Evolutionary conservation across 2,888 invertebrate genomes (phyloP), one percentile per base, ranked within the genome.

Genomic region (Orthosia gothica): DNA sequence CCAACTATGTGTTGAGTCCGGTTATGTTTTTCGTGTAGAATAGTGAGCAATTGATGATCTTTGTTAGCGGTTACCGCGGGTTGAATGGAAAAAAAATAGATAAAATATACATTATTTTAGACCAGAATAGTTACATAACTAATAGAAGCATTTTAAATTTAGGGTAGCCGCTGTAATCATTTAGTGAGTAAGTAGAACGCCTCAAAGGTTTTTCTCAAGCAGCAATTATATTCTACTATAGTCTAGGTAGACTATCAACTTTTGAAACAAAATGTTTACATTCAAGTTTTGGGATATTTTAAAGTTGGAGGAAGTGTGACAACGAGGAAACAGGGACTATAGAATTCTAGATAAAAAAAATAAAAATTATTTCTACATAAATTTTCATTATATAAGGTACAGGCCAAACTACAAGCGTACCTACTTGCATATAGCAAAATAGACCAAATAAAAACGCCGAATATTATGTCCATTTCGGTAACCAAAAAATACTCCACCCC

Each of bases 1-100:
- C 71, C 45, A 76, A 80, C 66, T 71, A 73, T 81, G 69, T 57
- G 52, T 61, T 61, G 77, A 81, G 50, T 32, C 32, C 5, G 4
- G 18, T 58, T 16, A 23, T 55, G 55, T 59, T 73, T 52, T 18
- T 49, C 5, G 5, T 49, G 7, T 52, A 9, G 7, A 71, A 58
- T 15, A 5, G 50, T 63, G 16, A 11, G 18, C 0, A 40, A 40
- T 40, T 40, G 40, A 9, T 40, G 7, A 1, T 40, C 40, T 9
- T 40, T 40, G 40, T 9, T 40, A 40, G 40, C 40, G 40, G 23
- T n/a, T 12, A 20, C 16, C 3, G 16, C 9, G 9, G n/a, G 18
- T 23, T 49, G 23, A 12, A 16, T 49, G 13, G 9, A 52, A 52
- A 40, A 40, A 40, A 1, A 40, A 40, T 40, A 40, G 7, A 40